Evolutionary conservation across 2,113 vertebrate species (phyloP), one percentile per base, ranked within the genome.

Genomic region (Pipa parva): DNA sequence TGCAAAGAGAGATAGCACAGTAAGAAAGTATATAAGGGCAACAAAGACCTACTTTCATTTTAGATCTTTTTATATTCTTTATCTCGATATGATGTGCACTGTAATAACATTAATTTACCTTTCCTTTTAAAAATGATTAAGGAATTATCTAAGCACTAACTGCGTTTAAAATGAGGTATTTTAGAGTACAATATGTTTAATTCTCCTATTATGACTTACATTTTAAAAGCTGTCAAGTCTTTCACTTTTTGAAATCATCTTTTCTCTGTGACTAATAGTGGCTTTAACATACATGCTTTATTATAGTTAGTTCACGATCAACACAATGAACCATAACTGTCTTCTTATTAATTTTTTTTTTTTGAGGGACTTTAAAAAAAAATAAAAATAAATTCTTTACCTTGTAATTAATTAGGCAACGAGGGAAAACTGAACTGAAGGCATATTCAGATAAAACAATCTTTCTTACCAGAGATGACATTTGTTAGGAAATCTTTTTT

Each of bases 351-450:
- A 69, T 71, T 51, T 51, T 18, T 13, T 61, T 77, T 74, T 71
- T 71, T 50, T 20, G 63, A 74, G 37, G 74, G 73, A 78, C 77
- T 88, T 89, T 76, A 83, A 58, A 22, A 50, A 11, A 54, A 81
- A 22, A 80, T 3, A 33, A 33, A 42, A 42, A 71, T 80, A 29
- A 80, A 58, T 22, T 72, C 20, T 52, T 71, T 78, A 78, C 51
- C 73, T 82, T 79, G 68, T 87, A 84, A 88, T 89, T 97, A 95
- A 96, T 95, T 97, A 88, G 90, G 78, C 89, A 84, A 73, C 92
- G 63, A 89, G 91, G 91, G 93, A 95, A 92, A 95, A 91, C 84
- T 91, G 75, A 75, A 74, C 77, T 76, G 84, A 83, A 83, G 91
- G 88, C 85, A 81, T 89, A 87, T 83, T 84, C 80, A 85, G 68